These are phyloP conservation scores for Ornithorhynchus anatinus DNA, from an alignment of 2,113 vertebrate genomes.

Conservation along the genomic window DNA sequence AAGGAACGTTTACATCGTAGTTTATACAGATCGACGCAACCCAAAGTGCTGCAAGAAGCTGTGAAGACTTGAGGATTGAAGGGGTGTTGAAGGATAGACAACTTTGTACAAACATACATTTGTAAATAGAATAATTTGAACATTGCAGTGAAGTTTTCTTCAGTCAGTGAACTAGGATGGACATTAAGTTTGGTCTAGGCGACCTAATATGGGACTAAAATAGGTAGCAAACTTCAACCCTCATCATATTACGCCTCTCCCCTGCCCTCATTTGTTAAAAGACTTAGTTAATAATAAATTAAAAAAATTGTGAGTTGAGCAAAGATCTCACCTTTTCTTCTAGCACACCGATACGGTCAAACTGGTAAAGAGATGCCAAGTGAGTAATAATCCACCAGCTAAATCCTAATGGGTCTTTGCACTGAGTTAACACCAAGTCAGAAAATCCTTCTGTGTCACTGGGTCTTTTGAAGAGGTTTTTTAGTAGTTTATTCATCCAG, in stretches of 20 bases:
- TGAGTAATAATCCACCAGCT: constrained; percentile 93
- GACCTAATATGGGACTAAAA: background rate
- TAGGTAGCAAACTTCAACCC: too few relatives aligned
- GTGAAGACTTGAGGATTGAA: too few relatives aligned
- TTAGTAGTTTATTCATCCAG: constrained; percentile 81
- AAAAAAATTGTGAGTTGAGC: background rate
- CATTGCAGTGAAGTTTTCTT: background rate
- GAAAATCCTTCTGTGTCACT: constrained; percentile 36
- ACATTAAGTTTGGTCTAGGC: background rate
- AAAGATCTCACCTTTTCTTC: constrained; percentile 76
- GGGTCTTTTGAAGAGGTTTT: constrained; percentile 58
- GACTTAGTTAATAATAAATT: too few relatives aligned
- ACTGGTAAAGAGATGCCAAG: constrained; percentile 81
- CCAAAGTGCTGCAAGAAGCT: too few relatives aligned
- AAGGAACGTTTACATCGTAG: too few relatives aligned
- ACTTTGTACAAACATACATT: too few relatives aligned
- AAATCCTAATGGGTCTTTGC: constrained; percentile 88
- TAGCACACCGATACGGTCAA: constrained; percentile 77
- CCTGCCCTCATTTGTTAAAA: too few relatives aligned
- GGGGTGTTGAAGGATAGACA: too few relatives aligned
- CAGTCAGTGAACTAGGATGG: background rate
- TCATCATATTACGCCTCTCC: too few relatives aligned
- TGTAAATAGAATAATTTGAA: background rate
- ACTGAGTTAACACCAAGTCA: constrained; percentile 60
- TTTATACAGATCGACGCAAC: too few relatives aligned